Evolutionary conservation across 2,113 vertebrate species (phyloP), one percentile per base, ranked within the genome.

Genomic region (Neogobius melanostomus): DNA sequence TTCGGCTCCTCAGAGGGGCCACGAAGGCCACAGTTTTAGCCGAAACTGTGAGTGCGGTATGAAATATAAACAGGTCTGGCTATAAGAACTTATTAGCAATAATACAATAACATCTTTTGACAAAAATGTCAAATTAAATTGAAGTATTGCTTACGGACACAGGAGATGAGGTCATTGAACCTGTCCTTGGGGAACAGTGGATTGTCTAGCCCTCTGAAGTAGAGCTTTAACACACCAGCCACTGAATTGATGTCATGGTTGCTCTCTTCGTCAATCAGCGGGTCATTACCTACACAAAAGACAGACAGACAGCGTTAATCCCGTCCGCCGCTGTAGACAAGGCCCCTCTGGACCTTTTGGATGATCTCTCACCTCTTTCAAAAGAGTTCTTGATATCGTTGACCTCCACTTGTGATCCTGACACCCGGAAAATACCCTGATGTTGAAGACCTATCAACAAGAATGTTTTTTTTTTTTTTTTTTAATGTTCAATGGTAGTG

Each of bases 371-470:
- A 98, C 98, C 98, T 98, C 97, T 93, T 85, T 99, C 98, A 84
- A 99, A 99, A 56, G 95, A 97, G 91, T 99, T 98, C 92, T 99
- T 99, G 91, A 99, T 99, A 87, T 99, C 98, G 74, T 98, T 99
- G 89, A 99, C 95, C 90, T 99, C 98, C 79, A 98, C 95, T 90
- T 99, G 98, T 59, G 98, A 99, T 49, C 97, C 98, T 10, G 97
- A 98, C 50, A 99, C 96, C 91, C 97, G 92, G 89, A 99, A 99
- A 83, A 99, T 98, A 47, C 98, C 98, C 75, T 99, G 98, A 88
- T 99, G 97, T 89, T 99, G 98, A 79, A 99, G 95, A 86, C 97
- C 98, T 99, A 85, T 21, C 75, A 49, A 36, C 16, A 43, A 46
- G 12, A 45, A 64, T 14, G 14, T 8, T 50, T 1, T 72, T 56